These are phyloP conservation scores for Nemopilema nomurai DNA, from an alignment of 30 jellyfish, hydroid and myxozoan genomes.

Conservation along the genomic window DNA sequence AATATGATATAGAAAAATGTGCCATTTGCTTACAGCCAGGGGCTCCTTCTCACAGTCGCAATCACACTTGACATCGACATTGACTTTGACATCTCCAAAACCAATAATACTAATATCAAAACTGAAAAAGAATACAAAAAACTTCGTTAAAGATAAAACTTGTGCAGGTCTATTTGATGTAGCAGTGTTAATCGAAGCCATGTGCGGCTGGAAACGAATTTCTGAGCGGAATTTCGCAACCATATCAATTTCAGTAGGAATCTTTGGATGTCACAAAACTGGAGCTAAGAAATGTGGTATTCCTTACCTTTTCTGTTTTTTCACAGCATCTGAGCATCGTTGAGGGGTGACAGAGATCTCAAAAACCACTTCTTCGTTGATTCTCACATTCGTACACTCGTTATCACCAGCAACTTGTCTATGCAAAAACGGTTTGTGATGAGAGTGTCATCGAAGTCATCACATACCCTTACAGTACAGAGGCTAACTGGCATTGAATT, in stretches of 20 bases:
- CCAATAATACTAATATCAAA: constrained; percentile 88
- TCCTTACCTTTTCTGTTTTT: constrained; percentile 43
- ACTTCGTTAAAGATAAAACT: not conserved
- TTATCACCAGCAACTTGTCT: constrained; percentile 27
- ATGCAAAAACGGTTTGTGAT: not conserved
- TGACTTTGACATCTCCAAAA: constrained; percentile 82
- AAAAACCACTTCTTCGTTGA: constrained; percentile 76
- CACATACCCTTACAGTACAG: too few relatives aligned
- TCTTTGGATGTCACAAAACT: too few relatives aligned
- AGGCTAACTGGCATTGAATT: too few relatives aligned
- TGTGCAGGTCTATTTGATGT: not conserved
- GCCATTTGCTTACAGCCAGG: constrained; percentile 39
- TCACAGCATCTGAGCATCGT: constrained; percentile 72
- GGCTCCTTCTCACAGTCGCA: constrained; percentile 80
- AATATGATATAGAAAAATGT: too few relatives aligned
- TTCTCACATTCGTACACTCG: constrained; percentile 78
- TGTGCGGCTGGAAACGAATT: too few relatives aligned
- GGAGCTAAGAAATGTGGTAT: not conserved
- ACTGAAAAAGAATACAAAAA: constrained; percentile 23
- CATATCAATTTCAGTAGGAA: too few relatives aligned
- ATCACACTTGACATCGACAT: constrained; percentile 58
- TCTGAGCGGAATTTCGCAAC: too few relatives aligned
- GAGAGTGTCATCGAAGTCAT: not conserved
- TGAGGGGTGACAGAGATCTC: constrained; percentile 83
- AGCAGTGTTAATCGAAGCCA: too few relatives aligned